Conservation (phyloP, 2,888 invertebrate genomes). For the Balanococcus diminutus region DNA sequence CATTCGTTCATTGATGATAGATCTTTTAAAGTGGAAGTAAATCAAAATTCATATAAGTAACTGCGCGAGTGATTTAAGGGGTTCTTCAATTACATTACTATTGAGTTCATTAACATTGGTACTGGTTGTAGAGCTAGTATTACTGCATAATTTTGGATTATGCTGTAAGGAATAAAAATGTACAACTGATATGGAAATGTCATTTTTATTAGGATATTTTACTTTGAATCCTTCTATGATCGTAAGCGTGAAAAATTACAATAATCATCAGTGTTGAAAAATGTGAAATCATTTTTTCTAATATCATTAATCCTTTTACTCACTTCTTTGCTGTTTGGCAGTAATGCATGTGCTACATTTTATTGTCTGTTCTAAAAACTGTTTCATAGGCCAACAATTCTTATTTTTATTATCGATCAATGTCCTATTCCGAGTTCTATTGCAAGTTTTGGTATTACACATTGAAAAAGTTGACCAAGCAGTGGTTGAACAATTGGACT, state of each 20-base stretch:
- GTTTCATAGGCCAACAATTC: not conserved
- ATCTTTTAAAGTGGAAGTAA: too few species aligned
- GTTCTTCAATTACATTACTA: not conserved
- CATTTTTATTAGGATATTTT: constrained; percentile 27
- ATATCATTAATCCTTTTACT: not conserved
- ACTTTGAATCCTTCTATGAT: not conserved
- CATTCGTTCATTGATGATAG: too few species aligned
- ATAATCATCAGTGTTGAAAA: not conserved
- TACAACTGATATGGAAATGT: constrained; percentile 38
- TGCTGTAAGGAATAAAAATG: constrained; percentile 16
- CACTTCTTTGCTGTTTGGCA: not conserved
- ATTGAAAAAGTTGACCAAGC: not conserved
- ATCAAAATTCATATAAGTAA: too few species aligned
- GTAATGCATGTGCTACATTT: not conserved
- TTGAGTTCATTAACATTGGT: not conserved
- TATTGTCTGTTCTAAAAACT: not conserved
- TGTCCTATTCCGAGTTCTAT: not conserved
- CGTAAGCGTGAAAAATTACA: constrained; percentile 42
- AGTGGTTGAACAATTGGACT: not conserved
- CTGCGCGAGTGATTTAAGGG: too few species aligned
- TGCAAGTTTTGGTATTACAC: not conserved
- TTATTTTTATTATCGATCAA: not conserved
- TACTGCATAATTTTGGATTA: constrained; percentile 6
- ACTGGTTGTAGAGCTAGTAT: not conserved
- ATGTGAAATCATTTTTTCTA: not conserved